These are phyloP conservation scores for Leptobrachium ailaonicum DNA, from an alignment of 2,113 vertebrate species.

Conservation along the genomic window DNA sequence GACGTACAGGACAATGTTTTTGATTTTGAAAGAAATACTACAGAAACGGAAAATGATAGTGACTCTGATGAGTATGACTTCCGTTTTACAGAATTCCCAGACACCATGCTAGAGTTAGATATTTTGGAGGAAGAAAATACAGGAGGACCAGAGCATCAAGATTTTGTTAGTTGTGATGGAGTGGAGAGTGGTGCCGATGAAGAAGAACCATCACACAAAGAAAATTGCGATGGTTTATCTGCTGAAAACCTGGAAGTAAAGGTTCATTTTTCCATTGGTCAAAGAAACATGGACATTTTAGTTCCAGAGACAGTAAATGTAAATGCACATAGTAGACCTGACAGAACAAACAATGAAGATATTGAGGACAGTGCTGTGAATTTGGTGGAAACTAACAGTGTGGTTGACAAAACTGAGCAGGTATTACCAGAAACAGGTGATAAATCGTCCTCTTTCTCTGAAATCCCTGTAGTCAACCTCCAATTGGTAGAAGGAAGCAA, in stretches of 20 bases:
- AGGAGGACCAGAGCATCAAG: not conserved
- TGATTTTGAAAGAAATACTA: not conserved
- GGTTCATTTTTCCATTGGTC: slow-evolving; percentile 39
- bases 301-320: slow-evolving; percentile 50
- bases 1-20: not conserved
- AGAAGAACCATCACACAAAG: not conserved
- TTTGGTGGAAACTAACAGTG: slow-evolving; percentile 54
- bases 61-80: not conserved
- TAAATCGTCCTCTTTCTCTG: slow-evolving; percentile 65
- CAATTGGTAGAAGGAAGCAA: slow-evolving; percentile 52
- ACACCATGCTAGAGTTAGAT: not conserved
- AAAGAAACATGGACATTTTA: slow-evolving; percentile 28
- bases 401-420: slow-evolving; percentile 59
- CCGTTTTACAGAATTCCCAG: not conserved
- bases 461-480: slow-evolving; percentile 68
- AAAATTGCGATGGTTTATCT: not conserved
- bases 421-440: slow-evolving; percentile 41
- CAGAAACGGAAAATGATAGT: not conserved
- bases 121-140: not conserved
- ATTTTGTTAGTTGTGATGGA: not conserved
- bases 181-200: not conserved
- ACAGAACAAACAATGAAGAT: slow-evolving; percentile 65
- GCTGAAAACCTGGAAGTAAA: not conserved
- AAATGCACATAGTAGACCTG: slow-evolving; percentile 57
- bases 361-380: slow-evolving; percentile 57